phyloP scores from a whole-genome alignment of 2,113 vertebrate genomes.

The Perognathus longimembris region DNA sequence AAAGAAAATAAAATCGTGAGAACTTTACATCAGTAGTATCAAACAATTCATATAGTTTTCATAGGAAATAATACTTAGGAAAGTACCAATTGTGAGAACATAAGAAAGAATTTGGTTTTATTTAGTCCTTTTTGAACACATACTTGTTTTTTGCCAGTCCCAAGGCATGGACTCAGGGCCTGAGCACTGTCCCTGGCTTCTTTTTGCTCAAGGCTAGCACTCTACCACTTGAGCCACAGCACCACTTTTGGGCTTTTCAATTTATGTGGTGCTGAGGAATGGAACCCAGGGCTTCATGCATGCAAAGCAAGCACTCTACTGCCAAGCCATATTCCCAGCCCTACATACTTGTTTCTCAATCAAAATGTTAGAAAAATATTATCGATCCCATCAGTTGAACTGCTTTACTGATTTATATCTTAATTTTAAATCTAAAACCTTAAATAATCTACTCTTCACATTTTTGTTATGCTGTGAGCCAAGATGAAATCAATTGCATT shows the following conservation, averaged over 20 bases:
- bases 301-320: too few species aligned
- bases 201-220: too few species aligned
- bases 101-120: constrained; percentile 20
- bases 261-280: too few species aligned
- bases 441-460: neutral
- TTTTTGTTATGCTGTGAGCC: constrained; percentile 5
- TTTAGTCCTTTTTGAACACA: neutral
- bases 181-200: too few species aligned
- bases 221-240: too few species aligned
- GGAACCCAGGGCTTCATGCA: too few species aligned
- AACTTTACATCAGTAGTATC: neutral
- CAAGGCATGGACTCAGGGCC: too few species aligned
- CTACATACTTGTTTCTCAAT: too few species aligned
- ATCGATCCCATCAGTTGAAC: neutral
- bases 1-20: constrained; percentile 21
- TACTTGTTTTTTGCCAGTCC: too few species aligned
- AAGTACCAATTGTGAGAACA: neutral
- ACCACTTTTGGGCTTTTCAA: too few species aligned
- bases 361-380: constrained; percentile 25
- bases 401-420: neutral
- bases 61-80: neutral
- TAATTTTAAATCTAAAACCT: constrained; percentile 43
- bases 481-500: constrained; percentile 10
- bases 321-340: too few species aligned
- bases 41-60: neutral